Conservation (phyloP, 2,888 invertebrate genomes). For the Scrobipalpa costella region DNA sequence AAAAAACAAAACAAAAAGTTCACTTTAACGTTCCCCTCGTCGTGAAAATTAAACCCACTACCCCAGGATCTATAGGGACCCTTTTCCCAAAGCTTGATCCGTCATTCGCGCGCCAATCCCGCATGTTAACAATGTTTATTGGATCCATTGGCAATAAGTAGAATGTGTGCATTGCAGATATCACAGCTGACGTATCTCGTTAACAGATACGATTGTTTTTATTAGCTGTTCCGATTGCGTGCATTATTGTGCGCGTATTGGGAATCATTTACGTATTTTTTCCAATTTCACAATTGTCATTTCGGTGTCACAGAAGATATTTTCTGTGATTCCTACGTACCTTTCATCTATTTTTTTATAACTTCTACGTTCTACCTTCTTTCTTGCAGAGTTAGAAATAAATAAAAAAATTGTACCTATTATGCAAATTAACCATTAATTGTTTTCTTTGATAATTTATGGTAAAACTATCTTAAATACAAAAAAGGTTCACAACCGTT, state of each 20-base stretch:
- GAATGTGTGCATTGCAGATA: constrained; percentile 46
- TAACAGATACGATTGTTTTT: constrained; percentile 58
- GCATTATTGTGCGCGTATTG: constrained; percentile 9
- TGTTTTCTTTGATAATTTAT: too few relatives aligned
- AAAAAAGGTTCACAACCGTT: background rate
- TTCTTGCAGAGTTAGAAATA: too few relatives aligned
- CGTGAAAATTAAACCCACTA: too few relatives aligned
- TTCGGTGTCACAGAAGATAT: too few relatives aligned
- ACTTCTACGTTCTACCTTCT: too few relatives aligned
- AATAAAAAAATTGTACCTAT: too few relatives aligned
- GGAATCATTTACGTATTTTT: constrained; percentile 42
- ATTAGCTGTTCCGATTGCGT: constrained; percentile 28
- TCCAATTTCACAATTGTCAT: too few relatives aligned
- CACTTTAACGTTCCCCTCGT: too few relatives aligned
- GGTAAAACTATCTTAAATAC: background rate
- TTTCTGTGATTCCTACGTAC: background rate
- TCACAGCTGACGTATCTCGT: constrained; percentile 46
- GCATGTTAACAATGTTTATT: constrained; percentile 49
- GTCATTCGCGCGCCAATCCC: constrained; percentile 40
- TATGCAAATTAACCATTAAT: too few relatives aligned
- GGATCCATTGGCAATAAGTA: constrained; percentile 38
- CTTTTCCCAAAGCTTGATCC: constrained; percentile 34
- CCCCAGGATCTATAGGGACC: too few relatives aligned
- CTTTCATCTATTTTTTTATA: too few relatives aligned
- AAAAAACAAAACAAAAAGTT: too few relatives aligned